Evolutionary conservation across 2,113 vertebrate genomes (phyloP).

Genomic region (Nansenia antarctica): DNA sequence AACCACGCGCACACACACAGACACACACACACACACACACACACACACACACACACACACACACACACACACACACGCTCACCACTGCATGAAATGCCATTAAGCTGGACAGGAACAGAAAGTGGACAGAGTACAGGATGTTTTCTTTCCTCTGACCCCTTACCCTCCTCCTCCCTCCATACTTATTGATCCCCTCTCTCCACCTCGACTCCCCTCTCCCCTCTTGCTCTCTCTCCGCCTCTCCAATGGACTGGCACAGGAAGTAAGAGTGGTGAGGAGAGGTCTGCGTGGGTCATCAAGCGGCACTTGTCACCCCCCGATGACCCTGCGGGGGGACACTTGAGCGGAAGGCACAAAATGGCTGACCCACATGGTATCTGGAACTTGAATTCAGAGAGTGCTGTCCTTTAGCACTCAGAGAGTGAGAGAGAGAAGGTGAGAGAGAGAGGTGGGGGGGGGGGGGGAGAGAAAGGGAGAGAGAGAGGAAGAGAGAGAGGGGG

Average conservation of each 20-base stretch:
- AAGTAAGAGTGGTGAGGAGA: not conserved
- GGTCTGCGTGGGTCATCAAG: not conserved
- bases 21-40: not conserved
- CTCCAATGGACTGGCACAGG: constrained; percentile 2
- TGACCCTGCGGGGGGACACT: constrained; percentile 22
- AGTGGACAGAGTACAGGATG: constrained; percentile 16
- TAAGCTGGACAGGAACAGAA: constrained; percentile 7
- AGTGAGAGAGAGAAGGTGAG: too few relatives aligned
- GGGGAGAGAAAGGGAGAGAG: not conserved
- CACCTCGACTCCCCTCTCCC: not conserved
- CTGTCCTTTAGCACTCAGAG: too few relatives aligned
- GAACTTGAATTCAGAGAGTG: not conserved
- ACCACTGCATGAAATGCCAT: constrained; percentile 1
- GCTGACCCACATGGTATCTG: not conserved
- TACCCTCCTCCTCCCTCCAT: constrained; percentile 4
- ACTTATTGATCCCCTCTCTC: not conserved
- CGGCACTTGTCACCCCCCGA: constrained; percentile 9
- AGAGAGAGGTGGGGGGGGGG: not conserved
- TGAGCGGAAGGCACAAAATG: constrained; percentile 7
- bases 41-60: constrained; percentile 6
- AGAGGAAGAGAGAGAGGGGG: not conserved
- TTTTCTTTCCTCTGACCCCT: constrained; percentile 9
- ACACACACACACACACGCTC: not conserved
- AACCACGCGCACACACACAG: not conserved
- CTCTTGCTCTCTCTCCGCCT: not conserved